These are phyloP conservation scores for Xenentodon cancila DNA, from an alignment of 2,797 vertebrate genomes.

Conservation along the genomic window DNA sequence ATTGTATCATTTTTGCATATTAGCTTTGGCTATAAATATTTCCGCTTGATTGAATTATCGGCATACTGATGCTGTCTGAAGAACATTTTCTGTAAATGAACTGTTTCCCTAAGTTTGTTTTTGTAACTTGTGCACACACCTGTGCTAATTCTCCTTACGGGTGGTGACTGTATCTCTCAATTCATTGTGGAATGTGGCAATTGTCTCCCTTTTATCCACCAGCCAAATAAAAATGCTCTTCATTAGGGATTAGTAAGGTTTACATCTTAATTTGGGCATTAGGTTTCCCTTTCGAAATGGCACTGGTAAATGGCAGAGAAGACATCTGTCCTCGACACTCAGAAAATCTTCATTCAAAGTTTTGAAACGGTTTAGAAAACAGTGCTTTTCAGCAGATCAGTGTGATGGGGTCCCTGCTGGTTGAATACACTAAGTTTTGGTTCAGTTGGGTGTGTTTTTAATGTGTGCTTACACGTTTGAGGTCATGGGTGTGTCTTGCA, in stretches of 20 bases:
- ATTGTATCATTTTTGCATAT: too few species aligned
- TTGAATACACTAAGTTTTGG: constrained; percentile 25
- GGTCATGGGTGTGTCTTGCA: constrained; percentile 57
- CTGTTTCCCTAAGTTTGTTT: too few species aligned
- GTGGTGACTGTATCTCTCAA: constrained; percentile 14
- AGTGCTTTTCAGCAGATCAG: constrained; percentile 10
- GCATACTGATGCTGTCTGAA: too few species aligned
- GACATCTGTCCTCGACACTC: neutral
- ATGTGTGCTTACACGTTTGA: constrained; percentile 46
- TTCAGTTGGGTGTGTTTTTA: constrained; percentile 46
- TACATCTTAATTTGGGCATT: constrained; percentile 1
- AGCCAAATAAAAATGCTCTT: constrained; percentile 1
- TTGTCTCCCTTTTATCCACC: constrained; percentile 27
- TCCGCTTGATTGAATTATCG: too few species aligned
- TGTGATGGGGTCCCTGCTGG: constrained; percentile 26
- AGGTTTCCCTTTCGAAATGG: constrained; percentile 9
- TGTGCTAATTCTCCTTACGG: constrained; percentile 3
- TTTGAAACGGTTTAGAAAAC: constrained; percentile 3
- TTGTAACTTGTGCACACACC: constrained; percentile 9
- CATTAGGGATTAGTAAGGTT: constrained; percentile 17
- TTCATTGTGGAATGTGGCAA: constrained; percentile 22
- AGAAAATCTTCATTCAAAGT: constrained; percentile 12
- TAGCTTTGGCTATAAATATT: too few species aligned
- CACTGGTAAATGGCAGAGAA: neutral
- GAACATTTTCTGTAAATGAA: too few species aligned